These are phyloP conservation scores for Melitaea cinxia DNA, from an alignment of 1,140 invertebrate genomes.

Conservation along the genomic window DNA sequence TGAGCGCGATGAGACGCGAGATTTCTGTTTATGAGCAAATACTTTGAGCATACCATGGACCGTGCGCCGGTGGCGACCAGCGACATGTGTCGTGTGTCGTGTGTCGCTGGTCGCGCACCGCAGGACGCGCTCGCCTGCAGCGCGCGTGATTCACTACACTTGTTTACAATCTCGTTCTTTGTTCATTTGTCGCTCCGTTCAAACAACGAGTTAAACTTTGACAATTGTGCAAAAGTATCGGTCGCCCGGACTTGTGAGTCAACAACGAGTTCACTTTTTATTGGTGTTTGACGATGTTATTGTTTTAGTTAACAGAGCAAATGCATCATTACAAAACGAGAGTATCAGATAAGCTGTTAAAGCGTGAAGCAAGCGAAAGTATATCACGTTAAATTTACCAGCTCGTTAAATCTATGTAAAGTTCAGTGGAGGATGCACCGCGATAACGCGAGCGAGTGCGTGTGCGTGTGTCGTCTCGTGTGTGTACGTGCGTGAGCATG, in stretches of 20 bases:
- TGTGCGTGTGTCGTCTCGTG: conserved; percentile 13
- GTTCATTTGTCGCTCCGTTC: conserved; percentile 3
- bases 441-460: conserved; percentile 19
- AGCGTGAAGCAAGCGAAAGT: not conserved
- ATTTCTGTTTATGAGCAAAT: conserved; percentile 1
- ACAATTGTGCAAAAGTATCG: not conserved
- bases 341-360: not conserved
- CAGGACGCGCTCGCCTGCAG: not conserved
- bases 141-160: conserved; percentile 11
- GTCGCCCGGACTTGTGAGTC: not conserved
- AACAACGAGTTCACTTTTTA: not conserved
- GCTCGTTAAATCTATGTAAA: conserved; percentile 3
- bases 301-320: not conserved
- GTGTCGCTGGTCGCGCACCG: conserved; percentile 2
- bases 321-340: not conserved
- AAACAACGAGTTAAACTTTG: not conserved
- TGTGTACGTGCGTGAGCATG: not conserved
- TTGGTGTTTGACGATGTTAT: not conserved
- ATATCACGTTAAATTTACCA: not conserved
- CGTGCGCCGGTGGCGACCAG: not conserved
- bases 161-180: conserved; percentile 15
- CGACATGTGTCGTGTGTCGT: not conserved
- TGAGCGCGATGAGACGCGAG: not conserved
- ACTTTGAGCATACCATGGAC: conserved; percentile 25
- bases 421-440: conserved; percentile 1